phyloP scores from a whole-genome alignment of 2,888 invertebrate species.

The Malthinus seriepunctatus region DNA sequence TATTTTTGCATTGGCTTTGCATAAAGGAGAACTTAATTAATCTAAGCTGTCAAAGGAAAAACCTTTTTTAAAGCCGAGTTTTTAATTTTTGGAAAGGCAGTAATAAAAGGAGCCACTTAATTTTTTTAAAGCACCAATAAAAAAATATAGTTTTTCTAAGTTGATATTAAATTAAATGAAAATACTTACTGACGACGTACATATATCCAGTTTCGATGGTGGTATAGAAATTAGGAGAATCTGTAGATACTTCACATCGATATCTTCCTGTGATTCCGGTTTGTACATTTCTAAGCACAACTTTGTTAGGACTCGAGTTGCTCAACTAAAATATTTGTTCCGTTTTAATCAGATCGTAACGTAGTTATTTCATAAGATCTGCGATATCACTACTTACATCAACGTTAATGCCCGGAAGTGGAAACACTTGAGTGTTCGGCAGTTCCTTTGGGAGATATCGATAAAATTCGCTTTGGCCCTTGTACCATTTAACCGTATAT shows the following conservation, averaged over 20 bases:
- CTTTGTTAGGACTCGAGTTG: conserved; percentile 65
- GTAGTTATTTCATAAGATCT: conserved; percentile 8
- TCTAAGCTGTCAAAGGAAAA: conserved; percentile 1
- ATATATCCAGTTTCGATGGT: conserved; percentile 67
- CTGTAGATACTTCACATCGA: conserved; percentile 76
- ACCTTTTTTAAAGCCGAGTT: background rate
- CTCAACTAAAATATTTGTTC: conserved; percentile 58
- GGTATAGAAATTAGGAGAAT: conserved; percentile 74
- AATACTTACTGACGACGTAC: conserved; percentile 73
- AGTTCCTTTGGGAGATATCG: conserved; percentile 79
- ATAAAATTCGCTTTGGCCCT: conserved; percentile 76
- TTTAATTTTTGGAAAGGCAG: conserved; percentile 3
- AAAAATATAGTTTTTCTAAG: background rate
- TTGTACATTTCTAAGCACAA: conserved; percentile 71
- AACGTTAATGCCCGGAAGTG: conserved; percentile 68
- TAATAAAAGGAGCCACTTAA: too few relatives aligned
- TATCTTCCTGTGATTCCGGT: conserved; percentile 73
- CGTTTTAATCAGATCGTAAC: conserved; percentile 2
- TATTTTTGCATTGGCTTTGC: background rate
- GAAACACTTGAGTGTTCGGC: conserved; percentile 74
- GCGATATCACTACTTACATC: conserved; percentile 65
- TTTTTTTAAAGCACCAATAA: background rate
- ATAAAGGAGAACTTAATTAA: conserved; percentile 3
- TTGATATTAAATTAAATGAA: background rate
- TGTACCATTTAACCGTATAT: conserved; percentile 86